These are phyloP conservation scores for Sphinx pinastri DNA, from an alignment of 2,888 invertebrate species.

Conservation along the genomic window DNA sequence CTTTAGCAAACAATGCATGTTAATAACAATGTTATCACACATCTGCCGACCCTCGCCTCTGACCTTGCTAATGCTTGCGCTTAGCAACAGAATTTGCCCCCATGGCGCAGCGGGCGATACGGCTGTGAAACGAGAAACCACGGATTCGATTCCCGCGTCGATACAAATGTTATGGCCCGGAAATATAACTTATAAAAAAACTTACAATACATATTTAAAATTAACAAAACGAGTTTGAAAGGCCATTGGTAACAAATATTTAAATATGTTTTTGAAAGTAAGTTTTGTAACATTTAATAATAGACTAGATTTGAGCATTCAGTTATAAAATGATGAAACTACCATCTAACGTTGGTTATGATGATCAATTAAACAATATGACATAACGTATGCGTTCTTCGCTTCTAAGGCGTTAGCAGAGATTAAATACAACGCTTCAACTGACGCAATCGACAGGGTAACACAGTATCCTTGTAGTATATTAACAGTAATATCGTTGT, in stretches of 20 bases:
- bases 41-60: background rate
- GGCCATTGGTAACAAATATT: background rate
- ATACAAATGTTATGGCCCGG: too few relatives aligned
- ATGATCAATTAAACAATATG: too few relatives aligned
- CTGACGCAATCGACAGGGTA: too few relatives aligned
- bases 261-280: background rate
- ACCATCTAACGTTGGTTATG: background rate
- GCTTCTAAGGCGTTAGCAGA: too few relatives aligned
- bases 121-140: too few relatives aligned
- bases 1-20: background rate
- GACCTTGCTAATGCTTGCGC: slow-evolving; percentile 7
- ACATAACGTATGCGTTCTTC: too few relatives aligned
- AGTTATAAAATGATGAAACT: slow-evolving; percentile 1
- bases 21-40: background rate
- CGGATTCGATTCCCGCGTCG: too few relatives aligned
- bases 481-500: too few relatives aligned
- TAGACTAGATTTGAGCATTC: background rate
- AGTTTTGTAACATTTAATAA: slow-evolving; percentile 1
- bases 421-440: too few relatives aligned
- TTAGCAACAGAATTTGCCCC: background rate
- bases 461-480: too few relatives aligned
- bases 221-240: background rate
- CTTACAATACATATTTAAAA: background rate
- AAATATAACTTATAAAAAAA: too few relatives aligned
- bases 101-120: background rate